Percentiles rank a stretch among this genome's conserved stretches.
Conservation (phyloP, 2,888 invertebrate species). For the Drosophila buzzatii region DNA sequence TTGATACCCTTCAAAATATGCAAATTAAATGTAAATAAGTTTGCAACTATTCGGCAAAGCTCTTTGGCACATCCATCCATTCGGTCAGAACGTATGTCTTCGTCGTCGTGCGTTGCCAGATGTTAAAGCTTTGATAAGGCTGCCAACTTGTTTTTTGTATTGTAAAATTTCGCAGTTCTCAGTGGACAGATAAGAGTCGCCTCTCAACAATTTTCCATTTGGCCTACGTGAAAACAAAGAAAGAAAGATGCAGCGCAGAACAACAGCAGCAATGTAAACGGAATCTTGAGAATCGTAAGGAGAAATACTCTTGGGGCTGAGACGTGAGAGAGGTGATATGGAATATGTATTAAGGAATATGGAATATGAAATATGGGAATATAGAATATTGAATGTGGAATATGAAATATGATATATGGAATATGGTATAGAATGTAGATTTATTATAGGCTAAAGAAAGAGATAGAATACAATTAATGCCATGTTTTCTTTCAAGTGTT, state of each 20-base stretch:
- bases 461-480: background rate
- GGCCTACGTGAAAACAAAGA: slow-evolving; percentile 38
- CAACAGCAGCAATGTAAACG: background rate
- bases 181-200: slow-evolving; percentile 55
- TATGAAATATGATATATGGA: background rate
- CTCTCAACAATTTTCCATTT: slow-evolving; percentile 35
- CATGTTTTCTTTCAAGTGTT: background rate
- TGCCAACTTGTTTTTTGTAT: slow-evolving; percentile 31
- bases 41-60: slow-evolving; percentile 76
- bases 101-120: slow-evolving; percentile 30
- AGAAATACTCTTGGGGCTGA: background rate
- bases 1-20: slow-evolving; percentile 73
- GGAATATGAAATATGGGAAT: background rate
- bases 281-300: too few species aligned
- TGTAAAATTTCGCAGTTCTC: slow-evolving; percentile 62
- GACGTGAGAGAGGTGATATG: background rate
- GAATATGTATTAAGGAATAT: background rate
- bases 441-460: background rate
- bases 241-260: background rate
- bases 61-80: slow-evolving; percentile 32
- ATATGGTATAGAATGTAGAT: background rate
- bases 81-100: slow-evolving; percentile 23
- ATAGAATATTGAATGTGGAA: background rate
- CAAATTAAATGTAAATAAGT: slow-evolving; percentile 84
- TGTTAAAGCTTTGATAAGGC: slow-evolving; percentile 48